phyloP scores from a whole-genome alignment of 2,888 invertebrate species.

The Eurytoma adleriae region DNA sequence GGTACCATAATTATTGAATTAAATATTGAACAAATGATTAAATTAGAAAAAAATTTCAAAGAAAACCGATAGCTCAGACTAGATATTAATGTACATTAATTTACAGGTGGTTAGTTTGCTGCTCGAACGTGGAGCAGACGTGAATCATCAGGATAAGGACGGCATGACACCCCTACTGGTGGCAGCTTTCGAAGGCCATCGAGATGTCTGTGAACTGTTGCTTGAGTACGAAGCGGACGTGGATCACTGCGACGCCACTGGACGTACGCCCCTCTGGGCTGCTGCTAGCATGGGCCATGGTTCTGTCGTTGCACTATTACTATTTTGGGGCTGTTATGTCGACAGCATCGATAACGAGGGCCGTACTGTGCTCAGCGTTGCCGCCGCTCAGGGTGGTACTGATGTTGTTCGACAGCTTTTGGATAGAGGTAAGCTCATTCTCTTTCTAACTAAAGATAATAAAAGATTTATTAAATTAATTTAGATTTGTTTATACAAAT shows the following conservation, averaged over 20 bases:
- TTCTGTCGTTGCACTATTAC: conserved; percentile 87
- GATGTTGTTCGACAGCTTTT: conserved; percentile 93
- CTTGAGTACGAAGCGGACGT: conserved; percentile 95
- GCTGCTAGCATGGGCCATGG: conserved; percentile 96
- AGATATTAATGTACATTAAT: neutral
- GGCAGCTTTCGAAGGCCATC: conserved; percentile 94
- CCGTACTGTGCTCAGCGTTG: conserved; percentile 90
- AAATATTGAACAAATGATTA: no score
- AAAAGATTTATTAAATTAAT: neutral
- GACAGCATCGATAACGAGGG: conserved; percentile 97
- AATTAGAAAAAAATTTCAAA: no score
- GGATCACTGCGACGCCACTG: conserved; percentile 89
- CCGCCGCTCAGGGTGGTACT: conserved; percentile 91
- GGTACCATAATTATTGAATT: conserved; percentile 61
- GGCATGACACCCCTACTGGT: conserved; percentile 92
- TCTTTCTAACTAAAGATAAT: neutral
- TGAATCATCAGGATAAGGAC: conserved; percentile 89
- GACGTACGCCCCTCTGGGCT: conserved; percentile 92
- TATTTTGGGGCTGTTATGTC: conserved; percentile 97
- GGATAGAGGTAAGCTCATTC: conserved; percentile 82
- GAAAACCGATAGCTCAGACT: no score
- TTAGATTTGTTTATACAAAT: neutral
- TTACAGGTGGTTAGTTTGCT: conserved; percentile 82
- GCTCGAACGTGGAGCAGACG: conserved; percentile 89
- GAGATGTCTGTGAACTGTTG: conserved; percentile 93